Conservation (phyloP, 2,797 vertebrate genomes). For the Morus bassanus region DNA sequence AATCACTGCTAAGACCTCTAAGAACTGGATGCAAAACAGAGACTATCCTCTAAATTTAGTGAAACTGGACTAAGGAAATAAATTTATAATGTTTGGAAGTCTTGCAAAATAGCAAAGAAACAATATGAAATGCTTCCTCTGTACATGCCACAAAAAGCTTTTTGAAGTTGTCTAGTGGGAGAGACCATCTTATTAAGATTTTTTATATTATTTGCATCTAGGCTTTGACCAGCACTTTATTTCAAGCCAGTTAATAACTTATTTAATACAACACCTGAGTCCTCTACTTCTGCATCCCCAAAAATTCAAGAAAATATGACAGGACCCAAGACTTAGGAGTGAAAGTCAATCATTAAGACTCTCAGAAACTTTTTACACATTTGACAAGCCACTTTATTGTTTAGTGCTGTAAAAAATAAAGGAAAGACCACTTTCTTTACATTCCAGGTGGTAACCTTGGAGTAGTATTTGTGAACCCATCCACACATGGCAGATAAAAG, state of each 20-base stretch:
- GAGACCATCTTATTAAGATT: background rate
- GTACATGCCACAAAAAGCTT: background rate
- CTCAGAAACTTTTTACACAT: background rate
- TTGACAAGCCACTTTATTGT: background rate
- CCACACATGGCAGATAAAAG: background rate
- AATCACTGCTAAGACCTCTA: conserved; percentile 17
- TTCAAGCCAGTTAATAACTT: background rate
- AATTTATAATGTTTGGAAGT: background rate
- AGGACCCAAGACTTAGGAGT: background rate
- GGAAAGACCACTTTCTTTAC: background rate
- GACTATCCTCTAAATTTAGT: background rate
- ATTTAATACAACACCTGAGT: background rate
- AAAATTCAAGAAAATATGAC: background rate
- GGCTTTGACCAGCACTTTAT: background rate
- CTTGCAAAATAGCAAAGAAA: background rate
- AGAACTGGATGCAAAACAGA: background rate
- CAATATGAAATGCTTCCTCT: background rate
- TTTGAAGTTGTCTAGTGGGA: background rate
- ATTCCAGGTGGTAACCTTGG: background rate
- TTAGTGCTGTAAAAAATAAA: background rate
- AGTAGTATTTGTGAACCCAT: background rate
- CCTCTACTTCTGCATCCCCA: background rate
- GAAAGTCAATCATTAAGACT: background rate
- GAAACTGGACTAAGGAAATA: background rate
- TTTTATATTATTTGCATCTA: background rate